Percentiles rank a stretch among this genome's conserved stretches.
These are phyloP conservation scores for Tauraco hartlaubi DNA, from an alignment of 2,797 vertebrate genomes.

Conservation along the genomic window DNA sequence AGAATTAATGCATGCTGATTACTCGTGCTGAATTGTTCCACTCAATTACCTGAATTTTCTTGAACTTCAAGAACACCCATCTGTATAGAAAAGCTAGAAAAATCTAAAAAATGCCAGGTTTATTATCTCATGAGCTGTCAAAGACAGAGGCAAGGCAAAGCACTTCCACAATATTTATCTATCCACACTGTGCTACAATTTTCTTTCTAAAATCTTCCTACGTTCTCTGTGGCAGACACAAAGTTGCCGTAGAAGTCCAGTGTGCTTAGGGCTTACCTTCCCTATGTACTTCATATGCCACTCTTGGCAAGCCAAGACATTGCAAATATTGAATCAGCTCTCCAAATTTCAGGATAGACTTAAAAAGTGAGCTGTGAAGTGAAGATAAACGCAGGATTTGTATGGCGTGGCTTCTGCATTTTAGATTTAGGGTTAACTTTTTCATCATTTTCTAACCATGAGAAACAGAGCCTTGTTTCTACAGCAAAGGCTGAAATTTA, in stretches of 20 bases:
- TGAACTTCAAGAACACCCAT: not conserved
- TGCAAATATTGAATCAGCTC: not conserved
- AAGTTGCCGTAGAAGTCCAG: not conserved
- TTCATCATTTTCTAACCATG: not conserved
- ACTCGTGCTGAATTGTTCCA: not conserved
- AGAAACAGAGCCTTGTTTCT: not conserved
- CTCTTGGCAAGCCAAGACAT: not conserved
- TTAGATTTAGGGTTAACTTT: not conserved
- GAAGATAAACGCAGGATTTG: not conserved
- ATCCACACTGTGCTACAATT: not conserved
- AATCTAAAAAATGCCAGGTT: not conserved
- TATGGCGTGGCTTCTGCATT: not conserved
- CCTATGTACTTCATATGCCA: not conserved
- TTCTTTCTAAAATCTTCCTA: not conserved
- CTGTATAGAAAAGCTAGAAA: not conserved
- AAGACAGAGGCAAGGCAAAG: not conserved
- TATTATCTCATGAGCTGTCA: not conserved
- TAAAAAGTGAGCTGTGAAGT: conserved; percentile 29
- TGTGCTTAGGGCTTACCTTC: not conserved
- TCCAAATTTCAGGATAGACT: not conserved
- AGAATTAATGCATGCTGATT: not conserved
- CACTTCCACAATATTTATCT: not conserved
- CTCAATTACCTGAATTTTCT: not conserved
- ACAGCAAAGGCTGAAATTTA: not conserved
- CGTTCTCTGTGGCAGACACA: not conserved